Percentiles rank a stretch among this genome's conserved stretches.
phyloP scores from a whole-genome alignment of 2,113 vertebrate genomes.

The Trogon melanurus region DNA sequence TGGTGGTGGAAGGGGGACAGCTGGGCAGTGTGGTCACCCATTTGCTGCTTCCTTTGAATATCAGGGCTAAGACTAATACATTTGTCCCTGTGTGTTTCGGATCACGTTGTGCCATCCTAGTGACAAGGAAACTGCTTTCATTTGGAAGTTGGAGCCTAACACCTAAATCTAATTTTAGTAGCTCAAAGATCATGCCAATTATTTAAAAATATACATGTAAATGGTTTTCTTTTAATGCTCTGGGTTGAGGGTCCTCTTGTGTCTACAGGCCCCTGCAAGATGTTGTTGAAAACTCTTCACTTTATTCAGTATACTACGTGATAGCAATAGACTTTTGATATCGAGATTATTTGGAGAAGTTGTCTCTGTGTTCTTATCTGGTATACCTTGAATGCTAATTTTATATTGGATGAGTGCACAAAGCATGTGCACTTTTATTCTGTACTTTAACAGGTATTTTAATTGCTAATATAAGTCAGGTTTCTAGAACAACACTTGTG shows the following conservation, averaged over 20 bases:
- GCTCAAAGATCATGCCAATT: background rate
- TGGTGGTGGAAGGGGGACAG: background rate
- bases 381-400: background rate
- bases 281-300: background rate
- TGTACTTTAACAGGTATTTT: background rate
- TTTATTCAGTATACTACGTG: background rate
- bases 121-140: background rate
- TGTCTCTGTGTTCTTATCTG: background rate
- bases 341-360: background rate
- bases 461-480: background rate
- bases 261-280: background rate
- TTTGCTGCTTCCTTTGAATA: background rate
- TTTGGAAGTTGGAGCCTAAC: background rate
- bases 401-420: background rate
- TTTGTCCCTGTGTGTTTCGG: background rate
- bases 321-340: background rate
- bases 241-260: background rate
- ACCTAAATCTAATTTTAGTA: slow-evolving; percentile 41
- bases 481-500: background rate
- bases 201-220: slow-evolving; percentile 29
- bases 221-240: background rate
- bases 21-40: background rate
- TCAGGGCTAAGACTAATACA: background rate
- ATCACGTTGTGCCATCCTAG: background rate
- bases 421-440: background rate